Percentiles rank a stretch among this genome's conserved stretches.
Conservation (phyloP, 2,113 vertebrate genomes). For the Semicossyphus pulcher region DNA sequence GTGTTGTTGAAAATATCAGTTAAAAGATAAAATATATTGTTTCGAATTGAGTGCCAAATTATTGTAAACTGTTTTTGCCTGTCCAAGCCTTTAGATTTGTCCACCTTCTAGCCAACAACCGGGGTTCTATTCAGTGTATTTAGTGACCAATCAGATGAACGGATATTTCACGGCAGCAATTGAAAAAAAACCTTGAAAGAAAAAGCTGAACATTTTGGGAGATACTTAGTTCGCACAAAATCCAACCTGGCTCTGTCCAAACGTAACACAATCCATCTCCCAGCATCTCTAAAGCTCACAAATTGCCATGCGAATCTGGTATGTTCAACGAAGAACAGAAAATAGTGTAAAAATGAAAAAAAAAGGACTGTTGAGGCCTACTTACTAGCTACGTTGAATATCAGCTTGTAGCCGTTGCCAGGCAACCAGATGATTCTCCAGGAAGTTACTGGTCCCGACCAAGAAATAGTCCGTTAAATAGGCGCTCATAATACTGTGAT, state of each 20-base stretch:
- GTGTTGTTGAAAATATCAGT: slow-evolving; percentile 12
- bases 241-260: no score
- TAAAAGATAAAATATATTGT: neutral
- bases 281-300: neutral
- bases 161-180: no score
- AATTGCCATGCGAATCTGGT: neutral
- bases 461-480: neutral
- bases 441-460: neutral
- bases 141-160: no score
- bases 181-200: no score
- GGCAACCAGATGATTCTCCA: neutral
- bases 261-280: no score
- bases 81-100: neutral
- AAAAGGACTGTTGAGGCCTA: no score
- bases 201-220: no score
- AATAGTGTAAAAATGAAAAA: neutral
- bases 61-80: neutral
- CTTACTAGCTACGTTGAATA: no score
- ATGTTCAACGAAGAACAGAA: neutral
- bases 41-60: slow-evolving; percentile 28
- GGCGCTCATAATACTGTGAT: neutral
- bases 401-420: neutral
- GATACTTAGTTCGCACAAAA: neutral
- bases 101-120: slow-evolving; percentile 16
- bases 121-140: slow-evolving; percentile 11